Evolutionary conservation across 2,113 vertebrate genomes (phyloP).

Genomic region (Cnemophilus loriae): DNA sequence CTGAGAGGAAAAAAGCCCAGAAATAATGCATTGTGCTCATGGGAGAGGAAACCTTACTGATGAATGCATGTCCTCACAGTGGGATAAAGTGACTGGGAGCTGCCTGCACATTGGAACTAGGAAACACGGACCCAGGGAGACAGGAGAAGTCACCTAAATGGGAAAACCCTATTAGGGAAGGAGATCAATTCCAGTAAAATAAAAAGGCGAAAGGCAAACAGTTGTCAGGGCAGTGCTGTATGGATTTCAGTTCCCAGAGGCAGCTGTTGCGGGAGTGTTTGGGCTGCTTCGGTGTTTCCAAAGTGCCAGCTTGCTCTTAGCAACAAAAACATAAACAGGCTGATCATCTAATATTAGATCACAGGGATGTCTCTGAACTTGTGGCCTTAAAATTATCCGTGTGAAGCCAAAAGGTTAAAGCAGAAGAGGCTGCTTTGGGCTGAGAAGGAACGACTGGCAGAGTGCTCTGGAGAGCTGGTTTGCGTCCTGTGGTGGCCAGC

Average conservation of each 20-base stretch:
- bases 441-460: background rate
- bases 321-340: constrained; percentile 69
- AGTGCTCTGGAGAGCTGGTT: background rate
- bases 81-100: background rate
- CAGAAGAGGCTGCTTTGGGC: background rate
- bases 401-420: constrained; percentile 38
- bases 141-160: background rate
- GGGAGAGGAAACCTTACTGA: background rate
- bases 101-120: background rate
- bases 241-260: constrained; percentile 10
- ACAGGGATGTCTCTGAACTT: background rate
- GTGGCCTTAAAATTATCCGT: background rate
- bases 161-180: background rate
- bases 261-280: constrained; percentile 63
- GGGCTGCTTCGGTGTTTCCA: constrained; percentile 58
- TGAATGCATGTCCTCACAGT: background rate
- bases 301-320: constrained; percentile 66
- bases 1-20: background rate
- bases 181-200: background rate
- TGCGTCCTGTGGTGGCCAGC: background rate
- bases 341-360: constrained; percentile 68
- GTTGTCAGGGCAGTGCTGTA: constrained; percentile 31
- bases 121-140: background rate
- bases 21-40: background rate
- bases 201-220: constrained; percentile 4